A percentile compares a stretch with the other conserved stretches of the same genome.
phyloP scores from a whole-genome alignment of 2,888 invertebrate genomes.

The Clostera curtula region DNA sequence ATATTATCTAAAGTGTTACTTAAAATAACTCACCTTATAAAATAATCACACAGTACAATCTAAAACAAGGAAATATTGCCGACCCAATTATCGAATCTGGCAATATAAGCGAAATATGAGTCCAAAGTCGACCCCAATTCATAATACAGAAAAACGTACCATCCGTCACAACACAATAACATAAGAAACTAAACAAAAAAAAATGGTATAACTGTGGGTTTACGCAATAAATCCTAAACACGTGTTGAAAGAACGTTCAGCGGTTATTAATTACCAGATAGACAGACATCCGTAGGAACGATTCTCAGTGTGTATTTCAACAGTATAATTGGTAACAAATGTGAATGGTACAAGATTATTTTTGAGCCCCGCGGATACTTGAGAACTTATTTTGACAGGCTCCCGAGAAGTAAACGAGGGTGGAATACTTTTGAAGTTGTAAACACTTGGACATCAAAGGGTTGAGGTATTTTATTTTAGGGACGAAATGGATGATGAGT shows the following conservation, averaged over 20 bases:
- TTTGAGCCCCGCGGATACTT: constrained; percentile 24
- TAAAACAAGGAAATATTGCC: no score
- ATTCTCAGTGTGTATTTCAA: constrained; percentile 61
- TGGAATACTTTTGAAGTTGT: constrained; percentile 22
- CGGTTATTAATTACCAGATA: constrained; percentile 53
- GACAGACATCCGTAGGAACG: constrained; percentile 43
- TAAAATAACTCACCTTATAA: no score
- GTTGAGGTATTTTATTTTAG: constrained; percentile 19
- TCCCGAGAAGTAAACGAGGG: constrained; percentile 14
- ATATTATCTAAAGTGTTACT: no score
- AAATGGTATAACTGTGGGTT: no score
- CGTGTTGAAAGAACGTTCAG: constrained; percentile 49
- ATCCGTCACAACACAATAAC: no score
- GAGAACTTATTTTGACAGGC: constrained; percentile 32
- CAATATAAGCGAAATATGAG: no score
- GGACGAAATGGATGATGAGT: constrained; percentile 4
- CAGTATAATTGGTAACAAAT: constrained; percentile 66
- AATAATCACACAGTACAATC: no score
- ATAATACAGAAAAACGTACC: constrained; percentile 10
- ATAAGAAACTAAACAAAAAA: no score
- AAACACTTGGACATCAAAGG: constrained; percentile 28
- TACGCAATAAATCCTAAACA: constrained; percentile 57
- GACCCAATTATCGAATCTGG: no score
- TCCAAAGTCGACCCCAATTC: no score
- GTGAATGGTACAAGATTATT: constrained; percentile 34